Conservation (phyloP, 2,113 vertebrate genomes). For the Nestor notabilis region DNA sequence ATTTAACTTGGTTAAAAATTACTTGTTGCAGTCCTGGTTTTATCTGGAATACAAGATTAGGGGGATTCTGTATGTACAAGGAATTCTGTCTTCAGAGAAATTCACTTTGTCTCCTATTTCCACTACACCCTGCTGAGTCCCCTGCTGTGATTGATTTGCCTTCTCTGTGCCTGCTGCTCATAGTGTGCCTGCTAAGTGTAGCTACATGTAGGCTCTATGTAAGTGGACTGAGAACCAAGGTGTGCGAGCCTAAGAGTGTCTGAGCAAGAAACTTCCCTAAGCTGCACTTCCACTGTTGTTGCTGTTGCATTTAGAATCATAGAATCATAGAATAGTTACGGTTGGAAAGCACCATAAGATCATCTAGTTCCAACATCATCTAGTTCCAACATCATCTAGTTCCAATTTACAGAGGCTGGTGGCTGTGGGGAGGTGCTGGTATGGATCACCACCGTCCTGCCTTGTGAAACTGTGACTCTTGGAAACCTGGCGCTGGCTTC, state of each 20-base stretch:
- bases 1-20: background rate
- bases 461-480: slow-evolving; percentile 2
- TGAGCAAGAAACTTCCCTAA: background rate
- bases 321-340: too few relatives aligned
- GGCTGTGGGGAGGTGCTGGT: background rate
- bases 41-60: background rate
- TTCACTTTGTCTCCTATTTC: background rate
- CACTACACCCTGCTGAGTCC: fast-evolving
- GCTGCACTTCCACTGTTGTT: background rate
- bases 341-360: too few relatives aligned
- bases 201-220: background rate
- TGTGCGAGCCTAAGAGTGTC: background rate
- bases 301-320: background rate
- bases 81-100: background rate
- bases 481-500: background rate
- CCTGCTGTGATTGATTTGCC: background rate
- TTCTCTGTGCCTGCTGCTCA: background rate
- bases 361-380: too few relatives aligned
- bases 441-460: background rate
- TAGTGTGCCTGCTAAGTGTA: background rate
- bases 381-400: too few relatives aligned
- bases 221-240: fast-evolving
- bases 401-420: background rate
- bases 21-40: background rate
- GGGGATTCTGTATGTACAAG: fast-evolving